Conservation (phyloP, 37 sponge, comb jelly and placozoan genomes). For the Beroe forskalii region DNA sequence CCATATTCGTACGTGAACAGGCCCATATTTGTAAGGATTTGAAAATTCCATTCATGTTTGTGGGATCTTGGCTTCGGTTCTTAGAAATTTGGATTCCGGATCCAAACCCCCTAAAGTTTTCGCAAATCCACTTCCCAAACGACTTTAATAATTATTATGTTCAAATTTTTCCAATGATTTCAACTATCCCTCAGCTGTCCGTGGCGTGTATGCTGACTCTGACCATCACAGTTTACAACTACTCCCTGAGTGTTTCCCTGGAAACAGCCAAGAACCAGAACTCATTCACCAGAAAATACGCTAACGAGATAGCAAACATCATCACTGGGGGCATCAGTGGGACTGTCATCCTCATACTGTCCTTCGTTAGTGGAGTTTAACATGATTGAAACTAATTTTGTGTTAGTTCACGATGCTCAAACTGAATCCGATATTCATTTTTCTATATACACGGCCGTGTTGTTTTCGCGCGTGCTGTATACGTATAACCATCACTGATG, state of each 20-base stretch:
- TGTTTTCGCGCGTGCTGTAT: no score
- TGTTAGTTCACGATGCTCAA: no score
- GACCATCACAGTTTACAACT: conserved; percentile 50
- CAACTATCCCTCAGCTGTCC: conserved; percentile 21
- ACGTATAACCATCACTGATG: no score
- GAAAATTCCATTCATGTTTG: neutral
- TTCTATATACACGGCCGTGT: no score
- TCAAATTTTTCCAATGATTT: no score
- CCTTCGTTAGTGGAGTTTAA: conserved; percentile 44
- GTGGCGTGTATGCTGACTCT: neutral
- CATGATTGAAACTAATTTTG: no score
- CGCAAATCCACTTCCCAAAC: neutral
- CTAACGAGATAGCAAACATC: conserved; percentile 16
- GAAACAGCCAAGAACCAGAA: conserved; percentile 11
- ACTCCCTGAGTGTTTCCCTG: conserved; percentile 12
- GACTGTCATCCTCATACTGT: conserved; percentile 10
- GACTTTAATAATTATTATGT: neutral
- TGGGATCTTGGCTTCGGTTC: neutral
- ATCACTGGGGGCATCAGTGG: conserved; percentile 24
- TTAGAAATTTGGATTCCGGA: neutral
- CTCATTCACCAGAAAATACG: conserved; percentile 37
- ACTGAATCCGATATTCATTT: no score
- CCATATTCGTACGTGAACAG: conserved; percentile 30
- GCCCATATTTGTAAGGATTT: no score
- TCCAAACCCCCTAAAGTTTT: no score